A percentile compares a stretch with the other conserved stretches of the same genome.
phyloP scores from a whole-genome alignment of 2,888 invertebrate species.

The Diarsia rubi region DNA sequence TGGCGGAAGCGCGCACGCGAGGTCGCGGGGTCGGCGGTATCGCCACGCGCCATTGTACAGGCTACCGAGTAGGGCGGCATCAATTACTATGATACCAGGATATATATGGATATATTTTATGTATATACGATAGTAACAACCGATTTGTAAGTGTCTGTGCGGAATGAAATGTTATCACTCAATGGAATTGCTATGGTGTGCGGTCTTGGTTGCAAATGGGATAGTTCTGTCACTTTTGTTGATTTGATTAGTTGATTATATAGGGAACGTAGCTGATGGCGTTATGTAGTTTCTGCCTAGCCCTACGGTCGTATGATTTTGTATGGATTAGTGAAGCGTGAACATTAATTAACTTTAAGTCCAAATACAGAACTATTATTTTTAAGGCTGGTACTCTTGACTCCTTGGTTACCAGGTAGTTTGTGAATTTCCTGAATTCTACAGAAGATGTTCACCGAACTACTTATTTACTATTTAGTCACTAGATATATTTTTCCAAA shows the following conservation, averaged over 20 bases:
- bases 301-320: not conserved
- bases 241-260: conserved; percentile 13
- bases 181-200: conserved; percentile 35
- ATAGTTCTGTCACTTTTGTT: conserved; percentile 4
- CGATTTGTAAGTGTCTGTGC: conserved; percentile 40
- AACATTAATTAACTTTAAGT: not conserved
- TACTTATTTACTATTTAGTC: not conserved
- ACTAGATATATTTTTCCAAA: not conserved
- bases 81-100: conserved; percentile 47
- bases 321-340: not conserved
- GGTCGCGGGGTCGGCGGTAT: conserved; percentile 87
- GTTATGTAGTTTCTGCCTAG: not conserved
- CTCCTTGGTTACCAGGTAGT: not conserved
- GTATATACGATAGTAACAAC: conserved; percentile 4
- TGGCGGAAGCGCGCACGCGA: conserved; percentile 90
- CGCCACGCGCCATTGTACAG: conserved; percentile 89
- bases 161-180: conserved; percentile 46
- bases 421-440: not conserved
- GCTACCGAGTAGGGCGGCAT: conserved; percentile 76
- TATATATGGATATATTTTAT: conserved; percentile 31
- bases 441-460: not conserved
- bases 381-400: not conserved
- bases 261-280: not conserved
- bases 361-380: not conserved
- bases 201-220: conserved; percentile 28